Evolutionary conservation across 2,797 vertebrate species (phyloP), one percentile per base, ranked within the genome.

Genomic region (Synaphobranchus kaupii): DNA sequence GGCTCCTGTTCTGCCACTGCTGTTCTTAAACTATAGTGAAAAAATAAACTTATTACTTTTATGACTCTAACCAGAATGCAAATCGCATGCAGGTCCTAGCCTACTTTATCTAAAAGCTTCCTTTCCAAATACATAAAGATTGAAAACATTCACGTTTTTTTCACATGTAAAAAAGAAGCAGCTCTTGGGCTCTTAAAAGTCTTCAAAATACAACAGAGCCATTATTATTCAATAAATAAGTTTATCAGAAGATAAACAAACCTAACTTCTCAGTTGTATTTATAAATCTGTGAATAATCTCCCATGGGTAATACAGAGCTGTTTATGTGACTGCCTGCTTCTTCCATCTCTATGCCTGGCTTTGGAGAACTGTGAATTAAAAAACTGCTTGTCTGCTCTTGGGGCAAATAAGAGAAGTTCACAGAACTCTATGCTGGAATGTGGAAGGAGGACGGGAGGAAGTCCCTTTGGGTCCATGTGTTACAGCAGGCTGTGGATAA

Each of bases 221-320:
- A 86, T 86, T 86, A 86, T 86, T 83, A 86, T 86, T 86, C 86
- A 86, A 86, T 86, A 86, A 86, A 86, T 83, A 93, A 88, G 92
- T 93, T 95, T 92, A 93, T 89, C 89, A 86, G 86, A 92, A 93
- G 91, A 94, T 92, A 94, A 95, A 94, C 92, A 94, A 91, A 89
- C 89, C 90, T 90, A 90, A 73, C 88, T 89, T 89, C 90, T 90
- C 91, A 89, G 92, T 92, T 94, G 85, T 93, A 93, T 93, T 94
- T 92, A 94, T 91, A 93, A 91, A 92, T 89, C 92, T 90, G 85
- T 90, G 90, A 93, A 92, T 85, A 84, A 73, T 91, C 73, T 93
- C 94, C 89, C 93, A 87, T 8, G 90, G 93, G 93, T 90, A 93
- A 89, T 66, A 73, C 54, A 50, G 58, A 68, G 78, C 78, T 47